phyloP scores from a whole-genome alignment of 2,113 vertebrate species.

The Holacanthus passer region DNA sequence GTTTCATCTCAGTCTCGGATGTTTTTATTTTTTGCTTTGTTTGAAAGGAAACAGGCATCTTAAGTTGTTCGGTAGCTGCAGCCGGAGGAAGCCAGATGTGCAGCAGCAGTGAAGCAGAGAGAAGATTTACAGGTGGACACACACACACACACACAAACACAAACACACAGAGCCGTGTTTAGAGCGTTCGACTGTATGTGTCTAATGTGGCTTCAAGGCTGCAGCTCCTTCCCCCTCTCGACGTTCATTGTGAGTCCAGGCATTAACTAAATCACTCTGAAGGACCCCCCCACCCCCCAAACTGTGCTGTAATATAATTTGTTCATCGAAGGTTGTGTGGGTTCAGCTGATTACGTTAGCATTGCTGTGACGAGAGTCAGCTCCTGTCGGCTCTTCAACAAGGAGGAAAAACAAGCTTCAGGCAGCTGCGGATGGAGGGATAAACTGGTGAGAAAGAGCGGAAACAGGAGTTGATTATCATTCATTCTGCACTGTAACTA shows the following conservation, averaged over 20 bases:
- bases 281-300: conserved; percentile 67
- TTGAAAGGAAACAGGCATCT: neutral
- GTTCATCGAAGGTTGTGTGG: conserved; percentile 78
- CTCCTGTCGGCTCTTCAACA: conserved; percentile 70
- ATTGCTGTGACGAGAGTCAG: conserved; percentile 68
- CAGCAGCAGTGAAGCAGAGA: conserved; percentile 41
- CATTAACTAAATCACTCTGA: conserved; percentile 79
- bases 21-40: conserved; percentile 13
- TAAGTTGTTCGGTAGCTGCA: neutral
- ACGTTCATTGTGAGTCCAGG: conserved; percentile 28
- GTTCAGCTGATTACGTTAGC: conserved; percentile 79
- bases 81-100: conserved; percentile 42
- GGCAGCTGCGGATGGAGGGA: neutral
- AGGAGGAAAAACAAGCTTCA: conserved; percentile 47
- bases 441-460: neutral
- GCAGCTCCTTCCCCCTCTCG: conserved; percentile 37
- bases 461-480: conserved; percentile 1
- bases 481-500: conserved; percentile 6
- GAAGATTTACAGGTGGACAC: conserved; percentile 19
- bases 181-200: neutral
- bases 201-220: conserved; percentile 57
- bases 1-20: conserved; percentile 41
- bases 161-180: conserved; percentile 11
- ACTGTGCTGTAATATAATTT: conserved; percentile 83
- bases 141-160: conserved; percentile 6